These are phyloP conservation scores for Encarsia formosa DNA, from an alignment of 2,888 invertebrate genomes.

Conservation along the genomic window DNA sequence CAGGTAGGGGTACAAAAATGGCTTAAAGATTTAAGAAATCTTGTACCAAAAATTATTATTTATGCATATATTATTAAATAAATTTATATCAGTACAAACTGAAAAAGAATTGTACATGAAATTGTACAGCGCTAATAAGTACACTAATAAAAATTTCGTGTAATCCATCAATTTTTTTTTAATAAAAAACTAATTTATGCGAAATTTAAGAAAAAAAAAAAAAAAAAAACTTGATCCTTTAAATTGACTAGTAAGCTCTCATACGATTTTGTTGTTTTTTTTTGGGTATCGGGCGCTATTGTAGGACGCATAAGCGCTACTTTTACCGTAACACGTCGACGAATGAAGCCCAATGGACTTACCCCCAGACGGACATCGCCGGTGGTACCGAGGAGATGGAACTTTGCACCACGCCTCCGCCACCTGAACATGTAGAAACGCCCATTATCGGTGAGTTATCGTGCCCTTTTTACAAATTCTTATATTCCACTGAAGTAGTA, in stretches of 20 bases:
- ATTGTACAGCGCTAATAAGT: too few relatives aligned
- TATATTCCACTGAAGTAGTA: background rate
- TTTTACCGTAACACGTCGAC: conserved; percentile 61
- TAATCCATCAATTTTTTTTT: too few relatives aligned
- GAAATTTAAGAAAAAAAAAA: conserved; percentile 2
- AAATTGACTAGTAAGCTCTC: too few relatives aligned
- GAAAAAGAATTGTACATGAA: too few relatives aligned
- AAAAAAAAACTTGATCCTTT: background rate
- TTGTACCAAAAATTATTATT: conserved; percentile 15
- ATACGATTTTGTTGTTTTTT: too few relatives aligned
- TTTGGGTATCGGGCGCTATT: conserved; percentile 31
- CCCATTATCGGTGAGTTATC: conserved; percentile 35
- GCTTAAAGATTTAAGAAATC: conserved; percentile 27
- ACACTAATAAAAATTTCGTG: too few relatives aligned
- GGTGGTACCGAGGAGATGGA: conserved; percentile 59
- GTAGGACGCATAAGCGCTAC: conserved; percentile 65
- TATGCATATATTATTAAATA: background rate
- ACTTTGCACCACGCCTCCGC: conserved; percentile 59
- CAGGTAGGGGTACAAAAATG: conserved; percentile 40
- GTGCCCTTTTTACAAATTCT: background rate
- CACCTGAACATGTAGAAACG: conserved; percentile 45
- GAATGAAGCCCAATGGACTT: conserved; percentile 64
- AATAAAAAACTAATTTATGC: too few relatives aligned
- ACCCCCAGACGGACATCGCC: conserved; percentile 54
- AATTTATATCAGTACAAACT: too few relatives aligned